Evolutionary conservation across 2,888 invertebrate genomes (phyloP).

Genomic region (Nomada fucata): DNA sequence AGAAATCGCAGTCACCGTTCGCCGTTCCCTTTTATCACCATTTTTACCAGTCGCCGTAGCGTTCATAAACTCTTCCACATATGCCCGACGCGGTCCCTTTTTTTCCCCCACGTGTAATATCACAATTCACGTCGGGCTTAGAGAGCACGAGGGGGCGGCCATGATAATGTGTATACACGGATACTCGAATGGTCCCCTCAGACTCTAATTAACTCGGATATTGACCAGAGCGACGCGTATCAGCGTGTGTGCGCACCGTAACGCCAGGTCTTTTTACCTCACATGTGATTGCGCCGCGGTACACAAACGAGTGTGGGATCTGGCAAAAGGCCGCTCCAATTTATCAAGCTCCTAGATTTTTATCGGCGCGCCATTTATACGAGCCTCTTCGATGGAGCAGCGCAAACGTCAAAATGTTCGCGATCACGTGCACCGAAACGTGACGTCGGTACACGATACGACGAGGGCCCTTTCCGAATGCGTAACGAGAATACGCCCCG

Average conservation of each 20-base stretch:
- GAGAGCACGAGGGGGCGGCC: conserved; percentile 1
- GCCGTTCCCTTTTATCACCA: conserved; percentile 33
- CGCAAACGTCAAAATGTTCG: conserved; percentile 41
- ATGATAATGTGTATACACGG: conserved; percentile 51
- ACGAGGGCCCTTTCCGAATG: conserved; percentile 26
- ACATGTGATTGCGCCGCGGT: conserved; percentile 21
- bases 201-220: conserved; percentile 75
- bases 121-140: conserved; percentile 49
- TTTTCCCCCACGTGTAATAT: conserved; percentile 32
- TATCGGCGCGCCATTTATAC: conserved; percentile 39
- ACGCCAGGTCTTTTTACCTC: conserved; percentile 24
- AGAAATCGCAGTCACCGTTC: background rate
- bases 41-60: conserved; percentile 11
- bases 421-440: conserved; percentile 42
- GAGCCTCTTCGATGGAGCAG: conserved; percentile 18
- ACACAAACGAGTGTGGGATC: conserved; percentile 34
- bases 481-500: conserved; percentile 23
- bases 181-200: conserved; percentile 67
- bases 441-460: conserved; percentile 27
- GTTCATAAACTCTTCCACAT: conserved; percentile 39
- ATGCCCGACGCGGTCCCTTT: background rate
- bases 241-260: conserved; percentile 40
- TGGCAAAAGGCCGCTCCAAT: conserved; percentile 51
- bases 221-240: conserved; percentile 63
- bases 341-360: conserved; percentile 52